phyloP scores from a whole-genome alignment of 2,888 invertebrate species.

The Lampropteryx suffumata region DNA sequence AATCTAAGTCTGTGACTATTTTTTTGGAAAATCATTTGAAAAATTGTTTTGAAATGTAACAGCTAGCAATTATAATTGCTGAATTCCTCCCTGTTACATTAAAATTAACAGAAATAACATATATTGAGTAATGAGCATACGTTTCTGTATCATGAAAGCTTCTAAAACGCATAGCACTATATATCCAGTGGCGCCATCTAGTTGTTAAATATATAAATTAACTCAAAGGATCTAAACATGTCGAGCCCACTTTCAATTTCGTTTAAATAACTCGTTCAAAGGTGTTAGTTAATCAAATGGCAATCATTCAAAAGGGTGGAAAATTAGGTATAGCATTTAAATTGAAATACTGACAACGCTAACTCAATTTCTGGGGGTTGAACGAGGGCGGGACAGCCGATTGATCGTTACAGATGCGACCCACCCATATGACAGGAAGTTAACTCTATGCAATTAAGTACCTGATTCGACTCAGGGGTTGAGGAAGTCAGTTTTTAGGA shows the following conservation, averaged over 20 bases:
- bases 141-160: too few species aligned
- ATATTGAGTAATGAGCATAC: too few species aligned
- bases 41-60: not conserved
- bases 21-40: constrained; percentile 7
- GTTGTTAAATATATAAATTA: too few species aligned
- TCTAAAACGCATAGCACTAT: too few species aligned
- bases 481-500: not conserved
- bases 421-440: constrained; percentile 22
- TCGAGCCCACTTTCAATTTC: constrained; percentile 16
- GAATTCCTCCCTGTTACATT: too few species aligned
- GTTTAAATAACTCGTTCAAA: constrained; percentile 30
- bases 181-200: too few species aligned
- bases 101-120: too few species aligned
- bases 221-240: constrained; percentile 5
- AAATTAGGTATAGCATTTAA: constrained; percentile 75
- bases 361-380: constrained; percentile 73
- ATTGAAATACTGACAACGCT: constrained; percentile 71
- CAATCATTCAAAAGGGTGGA: constrained; percentile 43
- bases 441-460: constrained; percentile 24
- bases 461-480: constrained; percentile 9
- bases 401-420: constrained; percentile 24
- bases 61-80: too few species aligned
- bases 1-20: constrained; percentile 16
- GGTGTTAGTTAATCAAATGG: constrained; percentile 34
- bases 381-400: constrained; percentile 48